phyloP scores from a whole-genome alignment of 1,140 invertebrate genomes.

The Octopus bimaculoides region DNA sequence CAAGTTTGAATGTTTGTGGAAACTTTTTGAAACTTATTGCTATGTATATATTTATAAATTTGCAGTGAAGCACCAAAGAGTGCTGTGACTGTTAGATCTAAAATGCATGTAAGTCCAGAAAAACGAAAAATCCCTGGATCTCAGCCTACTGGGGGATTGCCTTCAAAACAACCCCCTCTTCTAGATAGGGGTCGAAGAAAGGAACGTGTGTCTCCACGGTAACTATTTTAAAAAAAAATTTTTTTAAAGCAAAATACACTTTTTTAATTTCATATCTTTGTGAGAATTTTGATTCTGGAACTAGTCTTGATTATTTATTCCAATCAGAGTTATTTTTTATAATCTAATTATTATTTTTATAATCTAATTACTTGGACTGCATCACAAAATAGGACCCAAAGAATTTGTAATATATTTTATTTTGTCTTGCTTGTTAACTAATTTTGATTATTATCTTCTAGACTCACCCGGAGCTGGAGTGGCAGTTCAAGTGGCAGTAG shows the following conservation, averaged over 20 bases:
- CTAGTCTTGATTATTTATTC: no score
- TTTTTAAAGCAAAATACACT: background rate
- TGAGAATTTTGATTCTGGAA: no score
- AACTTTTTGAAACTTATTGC: no score
- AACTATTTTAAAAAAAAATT: background rate
- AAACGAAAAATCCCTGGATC: background rate
- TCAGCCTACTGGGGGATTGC: background rate
- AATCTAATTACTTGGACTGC: no score
- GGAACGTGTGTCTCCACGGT: background rate
- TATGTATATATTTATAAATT: background rate
- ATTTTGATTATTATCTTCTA: background rate
- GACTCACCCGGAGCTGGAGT: slow-evolving; percentile 10
- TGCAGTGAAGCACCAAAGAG: slow-evolving; percentile 12
- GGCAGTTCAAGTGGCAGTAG: slow-evolving; percentile 20
- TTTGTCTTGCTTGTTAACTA: background rate
- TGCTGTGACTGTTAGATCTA: slow-evolving; percentile 6
- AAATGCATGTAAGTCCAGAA: slow-evolving; percentile 12
- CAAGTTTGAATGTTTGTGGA: no score
- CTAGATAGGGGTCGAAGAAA: slow-evolving; percentile 3
- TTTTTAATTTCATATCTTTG: background rate
- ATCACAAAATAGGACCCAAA: no score
- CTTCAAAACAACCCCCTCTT: background rate
- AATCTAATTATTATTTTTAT: no score
- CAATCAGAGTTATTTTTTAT: no score
- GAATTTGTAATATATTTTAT: background rate